These are phyloP conservation scores for Sipha flava DNA, from an alignment of 1,140 invertebrate species.

Conservation along the genomic window DNA sequence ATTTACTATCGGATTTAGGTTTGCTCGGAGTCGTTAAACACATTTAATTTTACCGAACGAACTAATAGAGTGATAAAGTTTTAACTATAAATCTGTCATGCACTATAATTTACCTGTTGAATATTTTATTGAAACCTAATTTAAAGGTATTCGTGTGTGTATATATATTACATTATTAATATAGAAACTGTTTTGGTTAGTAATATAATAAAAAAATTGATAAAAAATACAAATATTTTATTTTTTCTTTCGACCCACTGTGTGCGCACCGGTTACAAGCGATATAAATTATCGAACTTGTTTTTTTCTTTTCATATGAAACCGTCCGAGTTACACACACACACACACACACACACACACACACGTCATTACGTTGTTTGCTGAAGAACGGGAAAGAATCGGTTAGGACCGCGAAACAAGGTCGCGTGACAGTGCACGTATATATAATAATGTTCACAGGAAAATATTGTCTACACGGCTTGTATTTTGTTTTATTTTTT, in stretches of 20 bases:
- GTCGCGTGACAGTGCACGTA: not conserved
- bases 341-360: not conserved
- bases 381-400: not conserved
- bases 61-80: not conserved
- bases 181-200: not conserved
- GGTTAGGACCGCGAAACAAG: conserved; percentile 29
- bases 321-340: not conserved
- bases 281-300: conserved; percentile 24
- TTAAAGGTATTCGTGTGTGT: not conserved
- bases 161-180: not conserved
- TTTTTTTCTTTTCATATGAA: not conserved
- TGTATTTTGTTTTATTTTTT: not conserved
- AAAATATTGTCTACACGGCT: not conserved
- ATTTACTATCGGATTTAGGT: not conserved
- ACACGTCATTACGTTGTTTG: not conserved
- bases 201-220: conserved; percentile 1
- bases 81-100: conserved; percentile 2
- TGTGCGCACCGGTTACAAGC: not conserved
- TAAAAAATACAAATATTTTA: conserved; percentile 6
- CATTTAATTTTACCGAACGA: not conserved
- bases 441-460: conserved; percentile 4
- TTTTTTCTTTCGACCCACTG: not conserved
- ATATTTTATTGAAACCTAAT: conserved; percentile 17
- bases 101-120: not conserved
- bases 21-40: not conserved